Evolutionary conservation across 2,113 vertebrate genomes (phyloP).

Genomic region (Eulacestoma nigropectus): DNA sequence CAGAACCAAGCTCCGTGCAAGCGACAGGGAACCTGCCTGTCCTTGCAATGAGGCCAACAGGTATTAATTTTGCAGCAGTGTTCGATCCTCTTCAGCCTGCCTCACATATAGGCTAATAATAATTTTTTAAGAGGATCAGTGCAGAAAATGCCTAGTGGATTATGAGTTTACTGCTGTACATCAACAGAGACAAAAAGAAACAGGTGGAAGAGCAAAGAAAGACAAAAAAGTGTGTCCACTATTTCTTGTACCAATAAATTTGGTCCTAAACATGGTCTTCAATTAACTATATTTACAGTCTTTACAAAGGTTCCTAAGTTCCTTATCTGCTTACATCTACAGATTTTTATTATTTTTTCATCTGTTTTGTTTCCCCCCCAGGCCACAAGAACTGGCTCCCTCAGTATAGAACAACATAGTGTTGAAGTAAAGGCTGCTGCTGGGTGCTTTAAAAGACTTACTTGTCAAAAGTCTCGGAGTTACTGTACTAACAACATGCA

Average conservation of each 20-base stretch:
- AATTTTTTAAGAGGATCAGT: constrained; percentile 52
- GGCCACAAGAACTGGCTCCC: not conserved
- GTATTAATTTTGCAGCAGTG: not conserved
- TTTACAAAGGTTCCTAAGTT: not conserved
- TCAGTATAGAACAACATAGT: not conserved
- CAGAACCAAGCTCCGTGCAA: not conserved
- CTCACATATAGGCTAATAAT: constrained; percentile 41
- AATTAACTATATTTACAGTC: not conserved
- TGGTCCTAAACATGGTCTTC: not conserved
- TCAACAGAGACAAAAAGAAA: not conserved
- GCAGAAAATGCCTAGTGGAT: constrained; percentile 26
- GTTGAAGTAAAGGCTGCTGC: not conserved
- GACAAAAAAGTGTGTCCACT: not conserved
- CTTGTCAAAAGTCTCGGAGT: not conserved
- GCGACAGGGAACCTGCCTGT: not conserved
- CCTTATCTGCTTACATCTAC: not conserved
- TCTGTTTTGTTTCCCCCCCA: not conserved
- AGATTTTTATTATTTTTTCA: not conserved
- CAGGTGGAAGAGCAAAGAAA: not conserved
- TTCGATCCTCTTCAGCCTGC: constrained; percentile 36
- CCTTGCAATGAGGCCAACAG: constrained; percentile 13
- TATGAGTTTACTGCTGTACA: not conserved
- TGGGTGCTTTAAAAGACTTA: not conserved
- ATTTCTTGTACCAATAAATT: not conserved
- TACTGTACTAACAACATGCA: not conserved